Evolutionary conservation across 1,140 invertebrate species (phyloP).

Genomic region (Ganaspis sp.): DNA sequence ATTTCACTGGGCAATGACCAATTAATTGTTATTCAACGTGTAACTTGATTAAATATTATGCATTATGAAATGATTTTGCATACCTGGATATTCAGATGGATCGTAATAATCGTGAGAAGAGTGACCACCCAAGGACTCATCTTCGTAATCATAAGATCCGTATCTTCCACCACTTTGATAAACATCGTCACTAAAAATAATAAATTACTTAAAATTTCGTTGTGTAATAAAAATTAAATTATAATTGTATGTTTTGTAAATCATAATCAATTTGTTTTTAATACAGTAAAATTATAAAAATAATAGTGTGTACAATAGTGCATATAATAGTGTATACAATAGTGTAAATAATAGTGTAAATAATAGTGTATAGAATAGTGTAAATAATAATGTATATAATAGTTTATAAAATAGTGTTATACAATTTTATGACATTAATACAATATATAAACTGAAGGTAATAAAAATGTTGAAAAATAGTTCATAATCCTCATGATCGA

Average conservation of each 20-base stretch:
- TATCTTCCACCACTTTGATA: constrained; percentile 55
- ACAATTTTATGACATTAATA: constrained; percentile 32
- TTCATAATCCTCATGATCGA: neutral
- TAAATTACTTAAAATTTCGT: constrained; percentile 29
- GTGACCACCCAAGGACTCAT: constrained; percentile 66
- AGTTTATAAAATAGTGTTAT: constrained; percentile 38
- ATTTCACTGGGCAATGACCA: neutral
- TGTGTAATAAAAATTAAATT: neutral
- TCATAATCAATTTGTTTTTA: neutral
- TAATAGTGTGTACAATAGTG: too few relatives aligned
- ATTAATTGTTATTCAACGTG: neutral
- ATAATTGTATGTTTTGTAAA: constrained; percentile 9
- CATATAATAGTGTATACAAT: too few relatives aligned
- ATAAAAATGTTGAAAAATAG: neutral
- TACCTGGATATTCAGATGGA: constrained; percentile 73
- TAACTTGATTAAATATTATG: too few relatives aligned
- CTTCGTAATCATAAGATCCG: constrained; percentile 71
- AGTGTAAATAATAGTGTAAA: too few relatives aligned
- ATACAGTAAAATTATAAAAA: constrained; percentile 10
- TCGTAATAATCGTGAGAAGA: constrained; percentile 74
- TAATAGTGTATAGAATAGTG: too few relatives aligned
- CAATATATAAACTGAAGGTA: neutral
- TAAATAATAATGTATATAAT: too few relatives aligned
- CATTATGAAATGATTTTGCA: constrained; percentile 38
- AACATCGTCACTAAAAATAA: constrained; percentile 64